Percentiles rank a stretch among this genome's conserved stretches.
Conservation (phyloP, 2,797 vertebrate species). For the Periophthalmus magnuspinnatus region DNA sequence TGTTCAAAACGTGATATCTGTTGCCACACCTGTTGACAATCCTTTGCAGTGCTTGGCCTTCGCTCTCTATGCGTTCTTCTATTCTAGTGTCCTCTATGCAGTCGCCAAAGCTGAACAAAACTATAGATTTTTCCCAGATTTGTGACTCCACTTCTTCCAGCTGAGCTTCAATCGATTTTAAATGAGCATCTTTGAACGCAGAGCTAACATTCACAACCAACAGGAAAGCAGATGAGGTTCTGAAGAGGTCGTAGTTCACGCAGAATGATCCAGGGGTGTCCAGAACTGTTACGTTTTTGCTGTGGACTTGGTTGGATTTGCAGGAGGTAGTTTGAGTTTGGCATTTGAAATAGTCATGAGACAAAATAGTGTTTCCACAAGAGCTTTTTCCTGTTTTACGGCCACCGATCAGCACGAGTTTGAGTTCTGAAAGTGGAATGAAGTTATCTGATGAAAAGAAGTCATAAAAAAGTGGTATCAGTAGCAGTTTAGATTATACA, state of each 20-base stretch:
- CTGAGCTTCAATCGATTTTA: slow-evolving; percentile 44
- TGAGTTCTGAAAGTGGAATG: slow-evolving; percentile 37
- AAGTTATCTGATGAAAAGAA: slow-evolving; percentile 50
- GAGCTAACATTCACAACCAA: slow-evolving; percentile 73
- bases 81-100: slow-evolving; percentile 61
- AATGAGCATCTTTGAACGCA: slow-evolving; percentile 58
- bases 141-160: slow-evolving; percentile 39
- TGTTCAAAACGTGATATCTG: slow-evolving; percentile 73
- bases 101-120: slow-evolving; percentile 73
- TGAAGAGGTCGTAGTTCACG: slow-evolving; percentile 41
- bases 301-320: slow-evolving; percentile 14
- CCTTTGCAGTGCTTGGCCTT: slow-evolving; percentile 56
- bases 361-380: slow-evolving; percentile 70
- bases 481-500: background rate
- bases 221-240: slow-evolving; percentile 47
- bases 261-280: slow-evolving; percentile 59
- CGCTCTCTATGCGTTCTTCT: slow-evolving; percentile 68
- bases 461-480: background rate
- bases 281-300: slow-evolving; percentile 48
- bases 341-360: slow-evolving; percentile 39
- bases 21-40: slow-evolving; percentile 68
- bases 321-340: slow-evolving; percentile 36
- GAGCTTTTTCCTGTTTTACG: slow-evolving; percentile 71
- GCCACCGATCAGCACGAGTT: slow-evolving; percentile 56
- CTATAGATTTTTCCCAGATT: slow-evolving; percentile 50